Base-by-base conservation (phyloP, 2,888 invertebrate species). In the Drosophila acutilabella region DNA sequence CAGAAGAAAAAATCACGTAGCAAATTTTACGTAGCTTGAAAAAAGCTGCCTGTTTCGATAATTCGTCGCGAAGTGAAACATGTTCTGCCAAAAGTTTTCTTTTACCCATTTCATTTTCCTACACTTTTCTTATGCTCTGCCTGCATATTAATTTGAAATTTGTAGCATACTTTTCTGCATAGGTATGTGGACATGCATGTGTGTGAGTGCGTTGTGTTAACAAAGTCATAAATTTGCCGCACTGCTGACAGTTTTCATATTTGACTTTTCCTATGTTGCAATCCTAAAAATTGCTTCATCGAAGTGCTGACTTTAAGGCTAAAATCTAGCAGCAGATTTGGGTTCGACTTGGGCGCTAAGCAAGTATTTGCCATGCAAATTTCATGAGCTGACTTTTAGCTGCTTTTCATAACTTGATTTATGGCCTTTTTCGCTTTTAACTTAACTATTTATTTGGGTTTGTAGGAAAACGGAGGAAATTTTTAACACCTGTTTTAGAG, bases 211-310 rank as follows among this genome's bases (percentile, higher is more conserved):
- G 70, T 77, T 76, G 71, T 76, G 84, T 85, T 89, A 86, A 85
- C 74, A 84, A 69, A 88, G 82, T 71, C 85, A 88, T 86, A 86
- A 86, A 86, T 89, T 87, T 68, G 26, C 70, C 58, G 30, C 64
- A 64, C 58, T 74, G 85, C 82, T 86, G 85, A 89, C 85, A 86
- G 88, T 85, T 81, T 89, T 78, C 75, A 85, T 85, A 85, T 86
- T 88, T 85, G 88, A 89, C 89, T 85, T 76, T 85, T 79, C 72
- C 85, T 75, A 87, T 87, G 62, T 62, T 62, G 88, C 85, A 81
- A 73, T 79, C 48, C 64, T 26, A n/a, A 64, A 70, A 74, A 70
- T 67, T 72, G 59, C 69, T 76, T 62, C 48, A 8, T 20, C 48
- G 14, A 38, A 8, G 52, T 61, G 65, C 23, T 70, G 26, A n/a